Evolutionary conservation across 2,888 invertebrate species (phyloP).

Genomic region (Brachynemurus nebulosus): DNA sequence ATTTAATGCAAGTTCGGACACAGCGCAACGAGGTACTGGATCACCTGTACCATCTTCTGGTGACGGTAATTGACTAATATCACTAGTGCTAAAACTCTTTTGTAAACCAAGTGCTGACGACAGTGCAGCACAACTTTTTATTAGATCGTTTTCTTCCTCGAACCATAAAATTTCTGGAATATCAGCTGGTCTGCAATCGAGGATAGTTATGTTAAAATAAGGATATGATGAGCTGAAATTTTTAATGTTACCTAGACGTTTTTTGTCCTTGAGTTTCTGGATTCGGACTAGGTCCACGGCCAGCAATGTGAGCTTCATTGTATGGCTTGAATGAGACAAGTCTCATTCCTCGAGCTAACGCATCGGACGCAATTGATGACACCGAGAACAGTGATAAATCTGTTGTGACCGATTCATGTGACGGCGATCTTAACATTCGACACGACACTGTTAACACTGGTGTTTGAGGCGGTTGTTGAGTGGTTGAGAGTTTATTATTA

Average conservation of each 20-base stretch:
- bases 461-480: constrained; percentile 32
- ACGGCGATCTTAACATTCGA: constrained; percentile 60
- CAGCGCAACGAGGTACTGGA: constrained; percentile 27
- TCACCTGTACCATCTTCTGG: constrained; percentile 31
- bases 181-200: constrained; percentile 36
- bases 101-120: constrained; percentile 70
- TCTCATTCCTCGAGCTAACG: constrained; percentile 28
- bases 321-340: constrained; percentile 37
- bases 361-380: constrained; percentile 48
- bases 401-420: constrained; percentile 72
- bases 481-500: constrained; percentile 22
- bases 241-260: constrained; percentile 22
- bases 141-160: constrained; percentile 65
- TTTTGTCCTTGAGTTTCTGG: constrained; percentile 41
- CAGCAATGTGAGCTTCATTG: constrained; percentile 31
- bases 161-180: constrained; percentile 50
- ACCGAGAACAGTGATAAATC: constrained; percentile 68
- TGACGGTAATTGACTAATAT: constrained; percentile 47
- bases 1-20: constrained; percentile 44
- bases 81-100: constrained; percentile 71
- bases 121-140: constrained; percentile 65
- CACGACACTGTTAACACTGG: constrained; percentile 39
- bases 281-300: constrained; percentile 57
- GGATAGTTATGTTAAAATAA: background rate
- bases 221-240: background rate